phyloP scores from a whole-genome alignment of 2,113 vertebrate species.

The Balaeniceps rex region DNA sequence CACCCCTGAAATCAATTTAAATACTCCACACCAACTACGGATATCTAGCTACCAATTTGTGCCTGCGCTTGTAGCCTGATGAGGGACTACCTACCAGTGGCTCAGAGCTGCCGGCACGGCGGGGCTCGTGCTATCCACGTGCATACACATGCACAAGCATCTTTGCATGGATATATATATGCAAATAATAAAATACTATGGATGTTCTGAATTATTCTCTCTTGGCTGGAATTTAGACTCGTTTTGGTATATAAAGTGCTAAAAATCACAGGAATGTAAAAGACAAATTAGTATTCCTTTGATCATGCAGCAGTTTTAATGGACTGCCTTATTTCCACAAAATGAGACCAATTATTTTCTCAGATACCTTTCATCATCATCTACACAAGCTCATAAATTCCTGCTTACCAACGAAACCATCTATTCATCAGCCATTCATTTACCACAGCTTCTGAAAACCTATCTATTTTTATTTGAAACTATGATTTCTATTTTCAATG shows the following conservation, averaged over 20 bases:
- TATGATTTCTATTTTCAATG: not conserved
- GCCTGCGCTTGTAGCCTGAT: fast-evolving
- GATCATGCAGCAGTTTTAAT: not conserved
- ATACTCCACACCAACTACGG: no score
- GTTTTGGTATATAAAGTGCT: not conserved
- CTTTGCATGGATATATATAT: not conserved
- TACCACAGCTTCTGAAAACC: not conserved
- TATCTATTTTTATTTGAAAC: constrained; percentile 18
- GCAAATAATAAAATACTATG: not conserved
- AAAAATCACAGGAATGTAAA: not conserved
- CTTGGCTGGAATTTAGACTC: not conserved
- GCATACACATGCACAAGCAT: fast-evolving
- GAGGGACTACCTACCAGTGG: not conserved
- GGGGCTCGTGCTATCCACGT: fast-evolving
- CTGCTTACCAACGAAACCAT: not conserved
- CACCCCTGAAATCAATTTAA: not conserved
- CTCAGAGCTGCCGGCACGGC: fast-evolving
- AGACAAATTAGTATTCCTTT: not conserved
- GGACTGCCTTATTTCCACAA: not conserved
- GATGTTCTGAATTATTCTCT: not conserved
- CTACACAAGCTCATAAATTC: constrained; percentile 19
- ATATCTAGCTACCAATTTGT: no score
- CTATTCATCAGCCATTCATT: not conserved
- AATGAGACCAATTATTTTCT: constrained; percentile 44
- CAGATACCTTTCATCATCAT: not conserved